These are phyloP conservation scores for Phrynosoma blainvillii DNA, from an alignment of 2,113 vertebrate species.

Conservation along the genomic window DNA sequence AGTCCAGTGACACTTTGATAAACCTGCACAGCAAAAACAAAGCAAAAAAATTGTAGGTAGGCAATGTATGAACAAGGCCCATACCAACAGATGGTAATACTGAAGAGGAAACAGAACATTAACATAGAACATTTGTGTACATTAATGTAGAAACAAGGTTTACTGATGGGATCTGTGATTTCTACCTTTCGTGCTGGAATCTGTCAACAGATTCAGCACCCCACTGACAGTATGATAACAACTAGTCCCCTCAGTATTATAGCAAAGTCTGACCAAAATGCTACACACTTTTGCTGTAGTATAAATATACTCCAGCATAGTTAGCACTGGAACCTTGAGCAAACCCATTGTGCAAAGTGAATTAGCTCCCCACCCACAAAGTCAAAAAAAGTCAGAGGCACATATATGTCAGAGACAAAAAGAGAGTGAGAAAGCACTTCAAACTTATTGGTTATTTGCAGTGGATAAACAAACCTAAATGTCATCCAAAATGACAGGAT, in stretches of 20 bases:
- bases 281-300: no score
- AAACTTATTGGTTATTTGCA: neutral
- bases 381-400: no score
- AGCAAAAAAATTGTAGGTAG: no score
- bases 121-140: no score
- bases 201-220: neutral
- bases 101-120: no score
- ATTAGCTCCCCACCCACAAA: no score
- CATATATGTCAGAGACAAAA: no score
- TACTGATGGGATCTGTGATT: neutral
- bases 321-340: no score
- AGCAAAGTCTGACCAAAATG: neutral
- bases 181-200: neutral
- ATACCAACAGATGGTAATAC: neutral
- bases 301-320: no score
- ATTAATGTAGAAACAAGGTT: neutral
- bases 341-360: no score
- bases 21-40: neutral
- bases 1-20: neutral
- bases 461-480: neutral
- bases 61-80: neutral
- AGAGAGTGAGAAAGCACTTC: no score
- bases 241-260: neutral
- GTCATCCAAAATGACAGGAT: neutral
- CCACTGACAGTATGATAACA: neutral